Evolutionary conservation across 2,888 invertebrate genomes (phyloP).

Genomic region (Rhaphigaster nebulosa): DNA sequence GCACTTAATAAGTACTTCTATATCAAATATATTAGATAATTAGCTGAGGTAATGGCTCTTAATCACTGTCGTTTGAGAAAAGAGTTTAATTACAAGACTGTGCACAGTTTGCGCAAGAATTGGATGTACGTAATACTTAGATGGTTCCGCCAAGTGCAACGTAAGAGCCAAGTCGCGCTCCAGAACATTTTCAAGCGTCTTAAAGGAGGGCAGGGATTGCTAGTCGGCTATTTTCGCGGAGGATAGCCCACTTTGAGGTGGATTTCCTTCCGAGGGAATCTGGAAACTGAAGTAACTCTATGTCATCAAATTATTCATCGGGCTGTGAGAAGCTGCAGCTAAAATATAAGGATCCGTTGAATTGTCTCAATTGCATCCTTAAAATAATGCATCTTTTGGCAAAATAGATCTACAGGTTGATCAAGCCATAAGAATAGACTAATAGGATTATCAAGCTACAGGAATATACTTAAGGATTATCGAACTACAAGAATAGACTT

Average conservation of each 20-base stretch:
- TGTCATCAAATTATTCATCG: not conserved
- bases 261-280: not conserved
- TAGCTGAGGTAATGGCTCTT: not conserved
- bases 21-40: not conserved
- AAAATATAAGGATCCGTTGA: too few relatives aligned
- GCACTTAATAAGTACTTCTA: not conserved
- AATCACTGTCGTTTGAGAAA: not conserved
- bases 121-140: not conserved
- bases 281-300: not conserved
- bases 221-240: not conserved
- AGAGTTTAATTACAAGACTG: slow-evolving; percentile 13
- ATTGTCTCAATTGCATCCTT: too few relatives aligned
- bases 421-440: too few relatives aligned
- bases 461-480: too few relatives aligned
- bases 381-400: not conserved
- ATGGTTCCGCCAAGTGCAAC: not conserved
- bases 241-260: not conserved
- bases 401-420: too few relatives aligned
- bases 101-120: not conserved
- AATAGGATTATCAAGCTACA: too few relatives aligned
- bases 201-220: not conserved
- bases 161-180: not conserved
- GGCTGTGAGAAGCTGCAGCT: too few relatives aligned
- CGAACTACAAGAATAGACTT: too few relatives aligned
- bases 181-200: not conserved